These are phyloP conservation scores for Gasterosteus nipponicus DNA, from an alignment of 2,113 vertebrate genomes.

Conservation along the genomic window DNA sequence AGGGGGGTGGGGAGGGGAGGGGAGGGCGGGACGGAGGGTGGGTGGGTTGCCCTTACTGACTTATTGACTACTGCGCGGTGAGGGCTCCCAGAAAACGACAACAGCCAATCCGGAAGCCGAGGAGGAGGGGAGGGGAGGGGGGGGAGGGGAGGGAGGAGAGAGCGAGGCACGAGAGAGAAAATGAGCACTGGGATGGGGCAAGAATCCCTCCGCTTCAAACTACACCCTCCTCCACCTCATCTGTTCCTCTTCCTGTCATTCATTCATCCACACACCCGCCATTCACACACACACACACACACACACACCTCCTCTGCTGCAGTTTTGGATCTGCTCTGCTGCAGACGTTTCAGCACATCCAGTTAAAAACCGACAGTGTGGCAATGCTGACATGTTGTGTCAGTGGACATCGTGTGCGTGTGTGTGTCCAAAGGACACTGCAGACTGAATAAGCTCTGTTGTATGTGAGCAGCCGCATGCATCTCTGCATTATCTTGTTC, in stretches of 20 bases:
- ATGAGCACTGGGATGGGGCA: neutral
- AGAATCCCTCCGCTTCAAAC: slow-evolving; percentile 21
- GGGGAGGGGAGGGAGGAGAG: slow-evolving; percentile 23
- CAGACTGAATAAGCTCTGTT: slow-evolving; percentile 51
- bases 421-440: slow-evolving; percentile 46
- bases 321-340: slow-evolving; percentile 28
- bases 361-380: neutral
- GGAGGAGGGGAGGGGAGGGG: slow-evolving; percentile 35
- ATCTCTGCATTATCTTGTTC: slow-evolving; percentile 6
- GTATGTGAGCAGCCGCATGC: slow-evolving; percentile 18
- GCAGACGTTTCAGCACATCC: slow-evolving; percentile 22
- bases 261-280: slow-evolving; percentile 24
- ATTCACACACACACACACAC: slow-evolving; percentile 22
- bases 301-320: slow-evolving; percentile 8
- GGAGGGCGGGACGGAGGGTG: slow-evolving; percentile 50
- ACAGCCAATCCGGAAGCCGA: slow-evolving; percentile 63
- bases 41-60: slow-evolving; percentile 74
- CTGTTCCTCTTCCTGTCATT: slow-evolving; percentile 37
- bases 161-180: neutral
- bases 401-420: neutral
- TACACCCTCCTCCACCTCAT: slow-evolving; percentile 33
- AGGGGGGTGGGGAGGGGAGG: neutral
- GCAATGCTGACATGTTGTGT: neutral
- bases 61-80: slow-evolving; percentile 71
- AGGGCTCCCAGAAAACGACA: slow-evolving; percentile 67